Evolutionary conservation across 2,113 vertebrate genomes (phyloP), one percentile per base, ranked within the genome.

Genomic region (Cryptotis parvus): DNA sequence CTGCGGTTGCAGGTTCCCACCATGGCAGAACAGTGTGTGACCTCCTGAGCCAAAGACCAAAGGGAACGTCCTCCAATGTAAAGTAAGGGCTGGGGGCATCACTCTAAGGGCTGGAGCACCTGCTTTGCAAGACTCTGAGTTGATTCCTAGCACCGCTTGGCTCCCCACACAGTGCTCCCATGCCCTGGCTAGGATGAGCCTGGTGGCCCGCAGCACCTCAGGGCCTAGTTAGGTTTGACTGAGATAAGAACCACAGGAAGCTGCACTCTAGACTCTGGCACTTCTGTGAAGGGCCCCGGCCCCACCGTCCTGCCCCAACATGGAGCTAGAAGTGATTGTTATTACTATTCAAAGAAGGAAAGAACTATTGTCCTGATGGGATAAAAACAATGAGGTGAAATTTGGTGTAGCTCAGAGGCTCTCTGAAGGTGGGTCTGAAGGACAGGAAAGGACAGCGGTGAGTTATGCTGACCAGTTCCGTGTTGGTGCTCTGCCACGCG

Each of bases 21-120:
- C 14, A 24, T 6, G 11, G 9, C 39, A 10, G 10, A 2, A 15
- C 33, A 6, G 20, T 27, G 26, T 16, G 10, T 0, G 0, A 29
- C 85, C n/a, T 84, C 61, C 15, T 1, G 11, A 63, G 63, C 89
- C 80, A 37, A 22, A 37, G 77, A 76, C n/a, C 43, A 41, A 26
- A 49, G 20, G 41, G 27, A 63, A 63, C 78, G 0, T 55, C 16
- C 16, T 55, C 22, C 55, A 58, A 58, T 58, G 18, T 20, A 4
- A 24, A 58, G 55, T 58, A 58, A 58, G 8, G 55, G 22, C 4
- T 58, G 22, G 8, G 55, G 22, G 8, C 24, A 22, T 58, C 18
- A 24, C 55, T 58, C 55, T 20, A 58, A 58, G 16, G 55, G 55
- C 55, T 58, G 55, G 55, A 58, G 55, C 22, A 24, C 55, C 24